These are phyloP conservation scores for Pseudochromis fuscus DNA, from an alignment of 2,797 vertebrate species.

Conservation along the genomic window DNA sequence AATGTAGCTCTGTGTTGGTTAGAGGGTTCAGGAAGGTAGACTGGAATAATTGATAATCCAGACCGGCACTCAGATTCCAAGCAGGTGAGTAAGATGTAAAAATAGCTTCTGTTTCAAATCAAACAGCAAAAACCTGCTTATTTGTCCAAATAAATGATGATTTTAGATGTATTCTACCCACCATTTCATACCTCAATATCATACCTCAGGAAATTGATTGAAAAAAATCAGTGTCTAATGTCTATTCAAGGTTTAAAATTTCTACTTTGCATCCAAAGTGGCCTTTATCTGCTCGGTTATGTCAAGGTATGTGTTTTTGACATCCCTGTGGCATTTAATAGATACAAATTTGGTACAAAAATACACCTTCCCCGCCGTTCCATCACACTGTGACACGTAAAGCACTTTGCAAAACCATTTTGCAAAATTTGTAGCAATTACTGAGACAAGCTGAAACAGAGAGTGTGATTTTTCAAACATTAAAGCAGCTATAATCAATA, in stretches of 20 bases:
- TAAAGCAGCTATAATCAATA: neutral
- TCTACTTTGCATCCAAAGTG: neutral
- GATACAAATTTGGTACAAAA: neutral
- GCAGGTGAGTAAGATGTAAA: constrained; percentile 11
- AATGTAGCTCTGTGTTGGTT: constrained; percentile 19
- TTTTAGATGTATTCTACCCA: too few species aligned
- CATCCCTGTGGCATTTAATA: neutral
- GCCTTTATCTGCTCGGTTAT: neutral
- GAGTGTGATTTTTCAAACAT: neutral
- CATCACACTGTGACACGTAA: neutral
- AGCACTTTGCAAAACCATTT: too few species aligned
- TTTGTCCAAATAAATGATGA: too few species aligned
- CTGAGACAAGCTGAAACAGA: neutral
- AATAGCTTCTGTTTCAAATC: neutral
- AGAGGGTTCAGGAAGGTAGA: constrained; percentile 22
- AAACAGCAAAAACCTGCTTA: neutral
- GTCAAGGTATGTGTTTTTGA: neutral
- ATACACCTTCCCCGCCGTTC: neutral
- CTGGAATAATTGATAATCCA: constrained; percentile 32
- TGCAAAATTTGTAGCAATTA: too few species aligned
- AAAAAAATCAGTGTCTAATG: neutral
- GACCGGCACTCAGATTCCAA: constrained; percentile 22
- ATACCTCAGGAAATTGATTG: too few species aligned
- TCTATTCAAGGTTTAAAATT: neutral
- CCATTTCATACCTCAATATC: too few species aligned